Evolutionary conservation across 2,113 vertebrate genomes (phyloP).

Genomic region (Meriones unguiculatus): DNA sequence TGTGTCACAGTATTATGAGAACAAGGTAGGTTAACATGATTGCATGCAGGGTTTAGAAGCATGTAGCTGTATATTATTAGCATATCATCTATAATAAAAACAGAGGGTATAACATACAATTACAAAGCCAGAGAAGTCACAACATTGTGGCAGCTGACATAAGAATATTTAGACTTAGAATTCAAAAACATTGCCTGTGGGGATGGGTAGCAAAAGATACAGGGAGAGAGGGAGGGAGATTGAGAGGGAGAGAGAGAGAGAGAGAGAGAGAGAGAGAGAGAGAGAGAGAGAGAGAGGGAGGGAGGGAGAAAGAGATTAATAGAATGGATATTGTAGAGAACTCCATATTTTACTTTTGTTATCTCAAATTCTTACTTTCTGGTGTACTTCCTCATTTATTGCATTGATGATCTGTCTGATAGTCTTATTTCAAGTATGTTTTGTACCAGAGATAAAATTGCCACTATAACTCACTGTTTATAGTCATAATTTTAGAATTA

Average conservation of each 20-base stretch:
- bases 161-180: conserved; percentile 1
- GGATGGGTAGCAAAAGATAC: not conserved
- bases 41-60: not conserved
- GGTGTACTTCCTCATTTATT: not conserved
- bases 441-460: not conserved
- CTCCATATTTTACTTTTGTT: conserved; percentile 17
- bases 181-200: not conserved
- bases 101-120: conserved; percentile 28
- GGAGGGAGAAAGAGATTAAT: not conserved
- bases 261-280: not conserved
- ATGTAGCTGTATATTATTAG: not conserved
- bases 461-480: not conserved
- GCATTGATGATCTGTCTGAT: not conserved
- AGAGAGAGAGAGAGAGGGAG: not conserved
- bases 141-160: not conserved
- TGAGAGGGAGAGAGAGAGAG: not conserved
- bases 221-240: not conserved
- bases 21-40: conserved; percentile 30
- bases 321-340: not conserved
- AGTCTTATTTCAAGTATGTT: not conserved
- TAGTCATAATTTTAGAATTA: conserved; percentile 42
- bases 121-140: conserved; percentile 33
- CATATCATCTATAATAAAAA: conserved; percentile 48
- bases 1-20: conserved; percentile 36
- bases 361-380: not conserved